Evolutionary conservation across 92 coral and sea anemone species (phyloP).

Genomic region (Umimayanthus chanpuru): DNA sequence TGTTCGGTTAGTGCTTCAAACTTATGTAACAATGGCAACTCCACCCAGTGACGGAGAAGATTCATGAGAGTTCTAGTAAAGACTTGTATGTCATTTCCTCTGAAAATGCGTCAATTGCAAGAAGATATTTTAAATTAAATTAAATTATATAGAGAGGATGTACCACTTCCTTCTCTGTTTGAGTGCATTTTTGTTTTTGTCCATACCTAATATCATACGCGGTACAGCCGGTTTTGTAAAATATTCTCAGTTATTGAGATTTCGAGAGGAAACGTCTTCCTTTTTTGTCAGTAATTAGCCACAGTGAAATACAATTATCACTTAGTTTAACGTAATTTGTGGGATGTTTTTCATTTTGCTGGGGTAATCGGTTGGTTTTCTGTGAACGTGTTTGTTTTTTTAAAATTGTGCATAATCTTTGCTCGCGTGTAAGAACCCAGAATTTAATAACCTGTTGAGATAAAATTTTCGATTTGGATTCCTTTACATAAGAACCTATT

Average conservation of each 20-base stretch:
- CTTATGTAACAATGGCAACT: too few species aligned
- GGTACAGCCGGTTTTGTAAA: neutral
- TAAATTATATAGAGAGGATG: neutral
- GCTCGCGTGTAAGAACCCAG: too few species aligned
- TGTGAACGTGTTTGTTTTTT: neutral
- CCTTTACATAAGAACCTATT: too few species aligned
- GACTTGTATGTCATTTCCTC: neutral
- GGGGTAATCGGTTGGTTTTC: neutral
- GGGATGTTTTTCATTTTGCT: neutral
- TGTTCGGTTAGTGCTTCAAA: too few species aligned
- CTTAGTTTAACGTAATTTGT: too few species aligned
- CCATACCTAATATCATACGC: neutral
- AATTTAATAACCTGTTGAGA: too few species aligned
- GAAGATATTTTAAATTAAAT: too few species aligned
- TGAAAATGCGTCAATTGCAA: neutral
- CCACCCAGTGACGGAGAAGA: too few species aligned
- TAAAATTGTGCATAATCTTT: too few species aligned
- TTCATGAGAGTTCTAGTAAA: neutral
- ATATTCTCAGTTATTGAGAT: neutral
- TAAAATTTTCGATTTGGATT: too few species aligned
- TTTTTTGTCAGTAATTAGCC: neutral
- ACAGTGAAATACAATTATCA: too few species aligned
- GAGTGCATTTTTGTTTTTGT: neutral
- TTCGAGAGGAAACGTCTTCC: too few species aligned
- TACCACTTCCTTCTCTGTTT: neutral